Base-by-base conservation (phyloP, 2,797 vertebrate species). In the Adrianichthys oophorus region DNA sequence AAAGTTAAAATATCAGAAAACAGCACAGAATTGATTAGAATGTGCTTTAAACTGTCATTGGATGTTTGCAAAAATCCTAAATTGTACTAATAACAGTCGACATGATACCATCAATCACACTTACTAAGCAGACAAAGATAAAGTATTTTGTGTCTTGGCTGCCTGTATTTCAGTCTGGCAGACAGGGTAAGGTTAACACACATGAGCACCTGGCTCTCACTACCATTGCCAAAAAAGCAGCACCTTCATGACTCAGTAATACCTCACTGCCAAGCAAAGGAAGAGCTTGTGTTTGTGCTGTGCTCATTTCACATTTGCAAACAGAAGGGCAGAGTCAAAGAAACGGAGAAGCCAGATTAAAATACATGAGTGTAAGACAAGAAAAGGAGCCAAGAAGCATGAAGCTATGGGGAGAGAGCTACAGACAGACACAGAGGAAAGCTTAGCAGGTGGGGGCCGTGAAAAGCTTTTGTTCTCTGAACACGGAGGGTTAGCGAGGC, bases 381-480 rank as follows among this genome's bases (percentile, higher is more conserved):
- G 62, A 69, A 60, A 72, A 74, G 62, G 77, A 63, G 70, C 52
- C 41, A 42, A 80, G 56, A 76, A 57, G 57, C 44, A 44, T 37
- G 19, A 37, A 81, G 55, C 61, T 55, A 44, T 32, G 18, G 58
- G 57, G 52, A 59, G 62, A 76, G 55, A 51, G 42, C 63, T 51
- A 48, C 47, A 75, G 66, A 69, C 52, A 48, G 58, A 45, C n/a
- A 45, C 44, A 46, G 67, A 64, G 71, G 48, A 75, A 62, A 50
- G 68, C 67, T 69, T 81, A 52, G 76, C 69, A 83, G 73, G 79
- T 80, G 78, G 75, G 64, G 71, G 74, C 81, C 76, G 77, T 79
- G 79, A 80, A 75, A 74, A 82, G 79, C 71, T 77, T 82, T 79
- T 78, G 82, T 85, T 85, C 70, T 85, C 58, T 66, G 66, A 80